These are phyloP conservation scores for Ferdinandea cuprea DNA, from an alignment of 2,888 invertebrate species.

Conservation along the genomic window DNA sequence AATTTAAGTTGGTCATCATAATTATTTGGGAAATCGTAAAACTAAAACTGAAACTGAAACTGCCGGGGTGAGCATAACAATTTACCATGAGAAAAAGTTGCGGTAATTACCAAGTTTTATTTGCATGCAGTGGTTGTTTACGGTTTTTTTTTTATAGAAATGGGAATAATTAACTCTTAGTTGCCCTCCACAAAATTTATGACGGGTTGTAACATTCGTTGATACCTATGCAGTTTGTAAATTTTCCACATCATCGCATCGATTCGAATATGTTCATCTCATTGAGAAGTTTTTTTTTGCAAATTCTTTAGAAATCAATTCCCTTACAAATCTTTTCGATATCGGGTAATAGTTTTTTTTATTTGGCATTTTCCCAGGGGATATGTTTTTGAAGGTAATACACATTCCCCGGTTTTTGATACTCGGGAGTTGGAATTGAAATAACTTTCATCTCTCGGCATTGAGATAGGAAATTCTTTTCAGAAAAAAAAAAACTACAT, in stretches of 20 bases:
- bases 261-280: slow-evolving; percentile 45
- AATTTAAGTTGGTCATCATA: slow-evolving; percentile 15
- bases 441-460: background rate
- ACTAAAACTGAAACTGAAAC: too few species aligned
- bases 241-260: slow-evolving; percentile 44
- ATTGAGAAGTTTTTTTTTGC: slow-evolving; percentile 8
- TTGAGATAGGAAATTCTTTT: background rate
- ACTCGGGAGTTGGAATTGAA: slow-evolving; percentile 21
- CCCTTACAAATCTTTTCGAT: slow-evolving; percentile 20
- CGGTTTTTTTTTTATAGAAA: background rate
- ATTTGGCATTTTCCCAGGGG: slow-evolving; percentile 9
- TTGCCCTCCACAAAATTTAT: background rate
- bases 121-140: background rate
- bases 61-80: background rate
- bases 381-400: slow-evolving; percentile 15
- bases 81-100: slow-evolving; percentile 37
- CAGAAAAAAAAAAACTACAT: too few species aligned
- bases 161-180: slow-evolving; percentile 8
- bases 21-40: slow-evolving; percentile 3
- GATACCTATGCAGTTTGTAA: slow-evolving; percentile 24
- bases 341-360: background rate
- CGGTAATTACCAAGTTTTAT: slow-evolving; percentile 51
- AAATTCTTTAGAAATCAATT: slow-evolving; percentile 47
- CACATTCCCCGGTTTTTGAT: too few species aligned
- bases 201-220: slow-evolving; percentile 4